Evolutionary conservation across 1,140 invertebrate genomes (phyloP).

Genomic region (Drosophila littoralis): DNA sequence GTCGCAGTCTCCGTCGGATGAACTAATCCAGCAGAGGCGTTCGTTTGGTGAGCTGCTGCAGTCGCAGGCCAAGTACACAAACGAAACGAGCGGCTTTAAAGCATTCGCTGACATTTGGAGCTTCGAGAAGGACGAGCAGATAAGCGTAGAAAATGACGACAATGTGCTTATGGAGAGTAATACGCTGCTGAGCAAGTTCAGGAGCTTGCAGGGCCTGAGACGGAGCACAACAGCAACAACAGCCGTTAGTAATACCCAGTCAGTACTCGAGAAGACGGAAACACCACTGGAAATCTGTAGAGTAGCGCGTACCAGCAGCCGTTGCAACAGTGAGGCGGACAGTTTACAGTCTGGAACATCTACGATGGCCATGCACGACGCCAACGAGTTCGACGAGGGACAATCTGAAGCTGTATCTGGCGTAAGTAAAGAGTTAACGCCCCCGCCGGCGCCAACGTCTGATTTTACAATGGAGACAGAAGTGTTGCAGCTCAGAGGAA

Average conservation of each 20-base stretch:
- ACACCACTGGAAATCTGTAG: neutral
- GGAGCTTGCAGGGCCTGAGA: conserved; percentile 44
- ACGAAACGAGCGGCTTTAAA: conserved; percentile 70
- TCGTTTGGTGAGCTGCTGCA: conserved; percentile 61
- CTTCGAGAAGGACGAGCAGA: conserved; percentile 57
- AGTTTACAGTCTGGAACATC: conserved; percentile 52
- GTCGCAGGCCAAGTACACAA: conserved; percentile 54
- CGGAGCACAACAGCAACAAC: neutral
- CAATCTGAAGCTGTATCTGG: conserved; percentile 31
- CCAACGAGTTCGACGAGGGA: conserved; percentile 32
- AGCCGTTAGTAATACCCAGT: neutral
- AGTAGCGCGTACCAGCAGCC: neutral
- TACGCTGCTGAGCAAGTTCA: conserved; percentile 61
- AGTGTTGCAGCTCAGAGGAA: conserved; percentile 50
- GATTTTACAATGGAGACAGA: conserved; percentile 49
- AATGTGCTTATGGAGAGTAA: conserved; percentile 59
- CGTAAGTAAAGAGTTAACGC: conserved; percentile 54
- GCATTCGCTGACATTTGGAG: conserved; percentile 74
- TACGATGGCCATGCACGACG: conserved; percentile 53
- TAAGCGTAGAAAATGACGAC: conserved; percentile 38
- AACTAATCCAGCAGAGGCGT: conserved; percentile 13
- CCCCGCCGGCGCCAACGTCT: conserved; percentile 19
- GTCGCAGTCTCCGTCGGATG: neutral
- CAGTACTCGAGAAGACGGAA: neutral
- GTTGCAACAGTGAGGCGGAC: conserved; percentile 36